A percentile compares a stretch with the other conserved stretches of the same genome.
Evolutionary conservation across 2,113 vertebrate species (phyloP).

Genomic region (Heliornis fulica): DNA sequence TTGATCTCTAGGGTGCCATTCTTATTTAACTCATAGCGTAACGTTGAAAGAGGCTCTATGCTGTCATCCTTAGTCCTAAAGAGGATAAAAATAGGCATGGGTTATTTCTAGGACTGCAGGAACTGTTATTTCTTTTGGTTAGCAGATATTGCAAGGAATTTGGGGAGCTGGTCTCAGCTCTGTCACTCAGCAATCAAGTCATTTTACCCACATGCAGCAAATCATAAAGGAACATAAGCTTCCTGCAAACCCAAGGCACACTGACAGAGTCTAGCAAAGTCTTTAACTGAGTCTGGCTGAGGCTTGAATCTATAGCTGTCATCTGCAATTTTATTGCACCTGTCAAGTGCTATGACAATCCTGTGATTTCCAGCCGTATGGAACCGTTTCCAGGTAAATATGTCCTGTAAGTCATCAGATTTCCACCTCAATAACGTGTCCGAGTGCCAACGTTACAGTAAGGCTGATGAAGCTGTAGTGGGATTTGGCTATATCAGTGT

Average conservation of each 20-base stretch:
- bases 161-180: not conserved
- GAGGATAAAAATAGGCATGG: not conserved
- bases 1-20: conserved; percentile 88
- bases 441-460: not conserved
- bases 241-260: not conserved
- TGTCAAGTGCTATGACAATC: not conserved
- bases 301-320: not conserved
- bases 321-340: not conserved
- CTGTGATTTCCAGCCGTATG: not conserved
- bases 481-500: not conserved
- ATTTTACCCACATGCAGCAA: accelerated
- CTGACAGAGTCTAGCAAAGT: not conserved
- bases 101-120: not conserved
- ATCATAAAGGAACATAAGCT: not conserved
- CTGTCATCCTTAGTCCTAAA: conserved; percentile 85
- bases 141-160: not conserved
- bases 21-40: conserved; percentile 68
- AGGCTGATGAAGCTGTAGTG: not conserved
- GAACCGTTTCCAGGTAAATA: not conserved
- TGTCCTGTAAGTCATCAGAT: accelerated
- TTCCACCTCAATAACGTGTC: not conserved
- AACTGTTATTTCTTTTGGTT: not conserved
- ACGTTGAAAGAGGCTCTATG: conserved; percentile 67
- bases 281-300: not conserved
- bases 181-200: not conserved